Conservation (phyloP, 2,113 vertebrate species). For the Osmerus eperlanus region DNA sequence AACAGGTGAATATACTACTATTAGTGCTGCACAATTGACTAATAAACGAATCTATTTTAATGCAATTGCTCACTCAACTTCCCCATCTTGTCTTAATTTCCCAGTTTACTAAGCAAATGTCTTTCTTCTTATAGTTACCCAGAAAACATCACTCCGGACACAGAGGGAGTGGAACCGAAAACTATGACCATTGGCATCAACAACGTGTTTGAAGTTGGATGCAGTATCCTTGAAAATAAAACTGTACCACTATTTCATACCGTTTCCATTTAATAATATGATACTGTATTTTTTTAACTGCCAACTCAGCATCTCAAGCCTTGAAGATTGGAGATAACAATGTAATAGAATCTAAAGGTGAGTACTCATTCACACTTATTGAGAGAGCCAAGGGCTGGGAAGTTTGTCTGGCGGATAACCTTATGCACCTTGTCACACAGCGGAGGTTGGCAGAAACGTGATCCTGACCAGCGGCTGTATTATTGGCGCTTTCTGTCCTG, state of each 20-base stretch:
- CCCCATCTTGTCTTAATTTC: background rate
- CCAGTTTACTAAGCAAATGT: background rate
- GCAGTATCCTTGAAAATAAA: slow-evolving; percentile 81
- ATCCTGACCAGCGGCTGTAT: slow-evolving; percentile 94
- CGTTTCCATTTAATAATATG: too few species aligned
- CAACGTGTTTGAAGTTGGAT: slow-evolving; percentile 98
- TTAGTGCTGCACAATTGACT: background rate
- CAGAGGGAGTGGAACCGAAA: slow-evolving; percentile 82
- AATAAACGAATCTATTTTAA: too few species aligned
- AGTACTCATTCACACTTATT: background rate
- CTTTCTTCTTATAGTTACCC: slow-evolving; percentile 73
- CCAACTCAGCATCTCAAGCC: slow-evolving; percentile 82
- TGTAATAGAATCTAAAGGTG: slow-evolving; percentile 98
- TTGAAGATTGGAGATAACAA: slow-evolving; percentile 99
- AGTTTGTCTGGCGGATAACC: background rate
- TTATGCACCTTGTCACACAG: slow-evolving; percentile 54
- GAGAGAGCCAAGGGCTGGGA: too few species aligned
- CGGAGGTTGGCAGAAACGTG: slow-evolving; percentile 89
- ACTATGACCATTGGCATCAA: slow-evolving; percentile 94
- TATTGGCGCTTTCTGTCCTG: slow-evolving; percentile 89
- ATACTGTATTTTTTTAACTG: slow-evolving; percentile 22
- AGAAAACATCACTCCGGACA: slow-evolving; percentile 88
- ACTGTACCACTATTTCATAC: background rate
- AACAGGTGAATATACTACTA: slow-evolving; percentile 74
- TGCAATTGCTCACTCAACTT: too few species aligned